phyloP scores from a whole-genome alignment of 2,888 invertebrate genomes.

The Hofmannophila pseudospretella region DNA sequence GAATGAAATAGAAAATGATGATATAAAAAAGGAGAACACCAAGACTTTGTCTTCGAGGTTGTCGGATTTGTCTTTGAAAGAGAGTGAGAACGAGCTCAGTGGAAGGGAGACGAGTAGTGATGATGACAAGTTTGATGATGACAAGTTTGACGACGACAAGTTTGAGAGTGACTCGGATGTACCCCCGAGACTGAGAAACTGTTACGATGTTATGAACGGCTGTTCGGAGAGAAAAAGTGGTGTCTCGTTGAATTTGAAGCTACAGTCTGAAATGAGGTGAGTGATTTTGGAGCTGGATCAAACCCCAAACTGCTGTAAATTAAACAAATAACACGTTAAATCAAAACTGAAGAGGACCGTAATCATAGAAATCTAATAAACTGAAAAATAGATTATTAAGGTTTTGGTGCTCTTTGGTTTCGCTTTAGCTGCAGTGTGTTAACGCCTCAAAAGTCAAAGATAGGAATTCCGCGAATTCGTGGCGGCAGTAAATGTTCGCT shows the following conservation, averaged over 20 bases:
- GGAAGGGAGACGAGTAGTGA: conserved; percentile 54
- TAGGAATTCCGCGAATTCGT: too few species aligned
- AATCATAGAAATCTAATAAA: too few species aligned
- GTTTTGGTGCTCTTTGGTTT: too few species aligned
- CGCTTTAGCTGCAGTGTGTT: too few species aligned
- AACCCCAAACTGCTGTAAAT: too few species aligned
- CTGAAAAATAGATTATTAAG: too few species aligned
- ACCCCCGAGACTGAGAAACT: conserved; percentile 39
- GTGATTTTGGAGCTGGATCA: too few species aligned
- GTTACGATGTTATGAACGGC: conserved; percentile 30
- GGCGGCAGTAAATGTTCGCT: too few species aligned
- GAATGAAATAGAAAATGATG: too few species aligned
- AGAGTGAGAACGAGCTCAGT: conserved; percentile 43
- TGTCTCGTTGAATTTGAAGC: conserved; percentile 60
- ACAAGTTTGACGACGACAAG: conserved; percentile 47
- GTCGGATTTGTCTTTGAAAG: conserved; percentile 60
- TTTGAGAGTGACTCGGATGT: conserved; percentile 54
- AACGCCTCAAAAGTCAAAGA: too few species aligned
- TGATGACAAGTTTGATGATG: conserved; percentile 53
- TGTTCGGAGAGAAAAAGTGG: conserved; percentile 57
- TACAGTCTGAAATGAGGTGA: conserved; percentile 70
- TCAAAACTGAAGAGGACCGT: too few species aligned
- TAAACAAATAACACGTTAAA: too few species aligned
- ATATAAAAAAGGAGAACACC: conserved; percentile 3
- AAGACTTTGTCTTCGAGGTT: conserved; percentile 46